Evolutionary conservation across 2,888 invertebrate genomes (phyloP), one percentile per base, ranked within the genome.

Genomic region (Autographa pulchrina): DNA sequence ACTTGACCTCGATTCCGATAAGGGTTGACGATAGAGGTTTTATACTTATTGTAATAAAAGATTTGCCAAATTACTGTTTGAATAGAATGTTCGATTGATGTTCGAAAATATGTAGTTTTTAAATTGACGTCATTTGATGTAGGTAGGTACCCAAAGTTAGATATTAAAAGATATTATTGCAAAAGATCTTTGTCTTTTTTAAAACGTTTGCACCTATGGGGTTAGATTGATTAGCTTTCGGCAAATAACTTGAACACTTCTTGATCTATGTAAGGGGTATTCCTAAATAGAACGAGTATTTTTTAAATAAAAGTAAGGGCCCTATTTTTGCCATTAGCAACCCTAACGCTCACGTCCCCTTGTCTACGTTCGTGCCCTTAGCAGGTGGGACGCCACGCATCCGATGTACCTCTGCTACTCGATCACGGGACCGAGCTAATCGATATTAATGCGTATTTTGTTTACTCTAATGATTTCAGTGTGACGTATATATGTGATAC

Each of bases 1-100:
- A 81, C 81, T 84, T 86, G 86, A 75, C 86, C 86, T 86, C 76
- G 84, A 65, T 77, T 59, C 65, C 32, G 65, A 38, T 67, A 61
- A 77, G 75, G 78, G 81, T 16, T 80, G 72, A 18, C 70, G 54
- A 56, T 56, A 20, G 20, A 56, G n/a, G 54, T 32, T 59, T 59
- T 32, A 59, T 59, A 16, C 31, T 59, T 1, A 59, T 32, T 59
- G 32, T 32, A 32, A 31, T 59, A 31, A 59, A 59, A 32, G 16
- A 59, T 59, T 31, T 14, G 25, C n/a, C 14, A 31, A 32, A 59
- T 59, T 14, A 16, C 31, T 25, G 25, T n/a, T 16, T 59, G 32
- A 31, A 14, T 56, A 25, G 56, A 11, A 56, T 25, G 6, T 48
- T n/a, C n/a, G 18, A 18, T 20, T 2, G 5, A 7, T 13, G 20